Conservation (phyloP, 2,113 vertebrate genomes). For the Muntiacus muntjak region DNA sequence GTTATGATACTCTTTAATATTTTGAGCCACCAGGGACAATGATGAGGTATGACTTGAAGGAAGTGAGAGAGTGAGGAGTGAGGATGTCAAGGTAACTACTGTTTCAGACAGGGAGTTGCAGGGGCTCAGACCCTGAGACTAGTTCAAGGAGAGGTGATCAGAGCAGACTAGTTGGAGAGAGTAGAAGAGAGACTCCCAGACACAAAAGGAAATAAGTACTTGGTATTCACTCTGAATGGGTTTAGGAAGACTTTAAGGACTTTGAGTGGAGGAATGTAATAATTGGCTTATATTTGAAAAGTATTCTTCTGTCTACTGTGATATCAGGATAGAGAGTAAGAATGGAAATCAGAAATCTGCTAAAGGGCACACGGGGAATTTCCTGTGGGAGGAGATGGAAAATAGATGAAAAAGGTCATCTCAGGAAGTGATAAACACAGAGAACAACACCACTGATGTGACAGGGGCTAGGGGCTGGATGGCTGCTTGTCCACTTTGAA, state of each 20-base stretch:
- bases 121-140: accelerated
- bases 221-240: neutral
- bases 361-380: neutral
- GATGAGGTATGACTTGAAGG: neutral
- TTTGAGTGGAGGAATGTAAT: neutral
- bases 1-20: neutral
- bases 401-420: neutral
- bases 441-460: neutral
- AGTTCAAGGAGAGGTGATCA: neutral
- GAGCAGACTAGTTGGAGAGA: neutral
- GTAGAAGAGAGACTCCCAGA: neutral
- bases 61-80: neutral
- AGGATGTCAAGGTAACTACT: neutral
- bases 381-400: neutral
- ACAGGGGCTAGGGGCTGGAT: neutral
- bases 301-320: neutral
- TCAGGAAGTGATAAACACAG: neutral
- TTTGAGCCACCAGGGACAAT: neutral
- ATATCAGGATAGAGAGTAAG: neutral
- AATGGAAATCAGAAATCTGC: neutral
- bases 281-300: neutral
- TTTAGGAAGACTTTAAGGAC: neutral
- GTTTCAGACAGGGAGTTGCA: neutral
- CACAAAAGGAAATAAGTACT: neutral
- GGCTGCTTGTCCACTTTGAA: neutral